Evolutionary conservation across 2,888 invertebrate species (phyloP).

Genomic region (Agelastica alni): DNA sequence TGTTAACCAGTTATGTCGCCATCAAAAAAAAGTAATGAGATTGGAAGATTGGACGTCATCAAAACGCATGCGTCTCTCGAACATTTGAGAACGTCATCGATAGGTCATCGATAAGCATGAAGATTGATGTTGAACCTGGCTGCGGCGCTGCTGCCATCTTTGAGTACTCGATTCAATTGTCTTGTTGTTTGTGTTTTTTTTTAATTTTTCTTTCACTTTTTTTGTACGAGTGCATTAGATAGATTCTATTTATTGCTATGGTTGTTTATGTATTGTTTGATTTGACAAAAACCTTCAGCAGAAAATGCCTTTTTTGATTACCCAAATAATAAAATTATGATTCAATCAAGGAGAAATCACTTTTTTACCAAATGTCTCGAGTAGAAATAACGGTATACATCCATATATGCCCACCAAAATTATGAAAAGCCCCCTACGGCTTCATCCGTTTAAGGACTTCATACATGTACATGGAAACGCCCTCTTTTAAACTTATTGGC

Average conservation of each 20-base stretch:
- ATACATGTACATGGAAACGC: too few relatives aligned
- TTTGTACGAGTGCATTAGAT: slow-evolving; percentile 33
- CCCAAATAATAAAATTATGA: too few relatives aligned
- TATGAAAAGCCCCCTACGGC: too few relatives aligned
- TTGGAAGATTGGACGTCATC: slow-evolving; percentile 32
- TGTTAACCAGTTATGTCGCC: slow-evolving; percentile 29
- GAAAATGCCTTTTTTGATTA: too few relatives aligned
- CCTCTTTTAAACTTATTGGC: too few relatives aligned
- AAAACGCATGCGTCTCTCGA: slow-evolving; percentile 41
- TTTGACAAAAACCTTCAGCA: slow-evolving; percentile 21
- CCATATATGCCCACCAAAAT: too few relatives aligned
- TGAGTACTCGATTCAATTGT: slow-evolving; percentile 40
- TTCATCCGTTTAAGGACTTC: too few relatives aligned
- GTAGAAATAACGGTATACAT: too few relatives aligned
- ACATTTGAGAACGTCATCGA: slow-evolving; percentile 23
- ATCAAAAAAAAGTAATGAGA: slow-evolving; percentile 23
- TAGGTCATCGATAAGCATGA: slow-evolving; percentile 43
- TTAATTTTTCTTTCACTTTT: slow-evolving; percentile 23
- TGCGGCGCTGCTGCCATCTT: slow-evolving; percentile 53
- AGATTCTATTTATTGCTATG: slow-evolving; percentile 30
- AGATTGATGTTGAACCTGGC: slow-evolving; percentile 49
- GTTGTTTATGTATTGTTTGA: slow-evolving; percentile 14
- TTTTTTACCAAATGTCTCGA: too few relatives aligned
- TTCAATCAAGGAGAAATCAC: too few relatives aligned
- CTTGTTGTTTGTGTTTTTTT: slow-evolving; percentile 41